These are phyloP conservation scores for Luperina nickerlii DNA, from an alignment of 2,888 invertebrate species.

Conservation along the genomic window DNA sequence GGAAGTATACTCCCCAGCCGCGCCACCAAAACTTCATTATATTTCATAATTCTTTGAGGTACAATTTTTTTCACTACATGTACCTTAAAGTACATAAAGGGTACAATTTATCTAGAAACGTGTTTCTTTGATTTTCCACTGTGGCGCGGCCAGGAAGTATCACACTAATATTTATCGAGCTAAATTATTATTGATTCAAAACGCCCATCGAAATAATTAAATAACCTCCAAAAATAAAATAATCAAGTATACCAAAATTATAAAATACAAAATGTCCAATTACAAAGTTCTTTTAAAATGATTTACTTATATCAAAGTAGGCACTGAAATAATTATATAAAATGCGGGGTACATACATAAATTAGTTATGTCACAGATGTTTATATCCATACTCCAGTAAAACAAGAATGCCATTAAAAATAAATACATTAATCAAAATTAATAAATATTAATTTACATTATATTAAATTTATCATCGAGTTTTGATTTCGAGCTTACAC, in stretches of 20 bases:
- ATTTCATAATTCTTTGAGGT: no score
- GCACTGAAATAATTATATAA: neutral
- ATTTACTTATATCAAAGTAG: neutral
- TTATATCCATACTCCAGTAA: constrained; percentile 8
- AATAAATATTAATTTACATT: constrained; percentile 1
- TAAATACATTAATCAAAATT: constrained; percentile 6
- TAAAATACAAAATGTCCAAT: neutral
- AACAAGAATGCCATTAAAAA: neutral
- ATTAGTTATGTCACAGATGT: neutral
- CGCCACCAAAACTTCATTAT: no score
- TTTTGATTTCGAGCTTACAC: neutral
- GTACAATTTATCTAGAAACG: no score
- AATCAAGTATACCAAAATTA: constrained; percentile 1
- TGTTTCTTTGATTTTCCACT: no score
- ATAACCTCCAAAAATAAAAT: neutral
- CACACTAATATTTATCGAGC: no score
- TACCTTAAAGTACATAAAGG: no score
- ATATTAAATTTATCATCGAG: neutral
- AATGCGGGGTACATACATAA: neutral
- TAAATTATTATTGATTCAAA: neutral
- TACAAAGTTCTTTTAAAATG: neutral
- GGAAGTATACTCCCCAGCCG: no score
- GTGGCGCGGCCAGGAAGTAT: no score
- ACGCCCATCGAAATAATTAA: neutral
- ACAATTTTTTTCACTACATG: no score